Evolutionary conservation across 2,888 invertebrate genomes (phyloP), one percentile per base, ranked within the genome.

Genomic region (Tipula lateralis): DNA sequence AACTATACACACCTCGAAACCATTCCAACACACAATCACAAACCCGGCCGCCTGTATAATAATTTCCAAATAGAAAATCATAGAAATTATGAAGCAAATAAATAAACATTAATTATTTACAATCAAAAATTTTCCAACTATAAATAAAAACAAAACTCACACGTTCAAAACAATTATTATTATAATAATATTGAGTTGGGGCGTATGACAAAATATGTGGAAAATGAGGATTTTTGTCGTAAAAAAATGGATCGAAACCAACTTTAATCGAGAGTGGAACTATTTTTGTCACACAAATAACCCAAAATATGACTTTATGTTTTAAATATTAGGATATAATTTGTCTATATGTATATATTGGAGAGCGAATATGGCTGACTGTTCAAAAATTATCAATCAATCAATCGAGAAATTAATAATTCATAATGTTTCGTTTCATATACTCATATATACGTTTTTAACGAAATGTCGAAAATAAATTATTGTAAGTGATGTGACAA

Each of bases 21-120:
- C 19, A 50, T 66, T 24, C 66, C 24, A n/a, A 44, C n/a, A n/a
- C n/a, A 44, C 44, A 2, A 44, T 5, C 66, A 24, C 66, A 66
- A 66, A 66, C 66, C 19, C 24, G n/a, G 24, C 12, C 19, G 1
- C 66, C 16, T 39, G 32, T 5, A 12, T 66, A 66, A 66, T 66
- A 66, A 66, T 66, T 66, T 24, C 24, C 24, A 66, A 66, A 66
- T 24, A 19, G 66, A 66, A 66, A 66, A 66, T 66, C 66, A 66
- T 66, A 66, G 66, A 66, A 66, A 66, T 66, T 66, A 66, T 66
- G 19, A 66, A 66, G 66, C 66, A 66, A 66, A 66, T 66, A 66
- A 66, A 66, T 66, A 66, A 66, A 66, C 66, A 66, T 66, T 66
- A 66, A 66, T 66, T 66, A 66, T 66, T 66, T 66, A 66, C 66